phyloP scores from a whole-genome alignment of 2,113 vertebrate genomes.

The Oryctolagus cuniculus region DNA sequence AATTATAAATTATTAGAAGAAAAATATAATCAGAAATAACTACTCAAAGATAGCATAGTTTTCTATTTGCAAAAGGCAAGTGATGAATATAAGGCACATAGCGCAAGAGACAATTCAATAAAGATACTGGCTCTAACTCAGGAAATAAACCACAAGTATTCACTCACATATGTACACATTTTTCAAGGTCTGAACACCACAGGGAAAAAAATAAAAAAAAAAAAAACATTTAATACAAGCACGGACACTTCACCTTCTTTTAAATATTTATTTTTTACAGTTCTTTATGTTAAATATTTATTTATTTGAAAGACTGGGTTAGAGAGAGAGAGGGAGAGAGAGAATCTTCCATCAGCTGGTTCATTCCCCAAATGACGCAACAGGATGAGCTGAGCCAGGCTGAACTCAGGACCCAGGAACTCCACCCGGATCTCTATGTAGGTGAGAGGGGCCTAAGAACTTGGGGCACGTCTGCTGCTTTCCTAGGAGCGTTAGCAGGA shows the following conservation, averaged over 20 bases:
- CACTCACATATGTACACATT: neutral
- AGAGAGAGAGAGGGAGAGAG: too few species aligned
- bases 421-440: too few species aligned
- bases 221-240: neutral
- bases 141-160: neutral
- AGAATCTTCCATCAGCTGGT: too few species aligned
- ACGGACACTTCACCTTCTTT: neutral
- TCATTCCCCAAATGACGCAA: too few species aligned
- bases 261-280: too few species aligned
- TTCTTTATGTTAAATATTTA: neutral
- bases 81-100: neutral
- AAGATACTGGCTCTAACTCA: neutral
- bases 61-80: neutral
- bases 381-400: too few species aligned
- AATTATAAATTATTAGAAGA: neutral
- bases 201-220: neutral
- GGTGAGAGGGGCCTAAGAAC: too few species aligned
- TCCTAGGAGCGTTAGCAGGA: too few species aligned
- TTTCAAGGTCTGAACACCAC: neutral
- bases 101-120: neutral
- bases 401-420: too few species aligned
- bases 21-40: neutral
- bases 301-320: too few species aligned
- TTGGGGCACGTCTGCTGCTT: too few species aligned
- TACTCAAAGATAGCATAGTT: neutral